Percentiles rank a stretch among this genome's conserved stretches.
Conservation (phyloP, 2,797 vertebrate genomes). For the Diplodus puntazzo region DNA sequence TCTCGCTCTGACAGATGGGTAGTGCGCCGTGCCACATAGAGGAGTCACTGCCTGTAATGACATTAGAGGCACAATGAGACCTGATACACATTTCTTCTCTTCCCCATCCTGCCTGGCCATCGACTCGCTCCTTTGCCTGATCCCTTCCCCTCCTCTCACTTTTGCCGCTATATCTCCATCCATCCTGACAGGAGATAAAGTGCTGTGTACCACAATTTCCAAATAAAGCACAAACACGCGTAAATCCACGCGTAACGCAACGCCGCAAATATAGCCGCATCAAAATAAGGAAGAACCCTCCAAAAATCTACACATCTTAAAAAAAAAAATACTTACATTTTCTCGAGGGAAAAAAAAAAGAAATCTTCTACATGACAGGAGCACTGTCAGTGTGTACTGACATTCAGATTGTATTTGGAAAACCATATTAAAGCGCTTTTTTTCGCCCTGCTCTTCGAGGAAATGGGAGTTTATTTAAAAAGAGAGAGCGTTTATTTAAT, state of each 20-base stretch:
- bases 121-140: conserved; percentile 65
- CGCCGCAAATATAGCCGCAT: conserved; percentile 8
- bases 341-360: conserved; percentile 16
- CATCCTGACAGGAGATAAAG: conserved; percentile 70
- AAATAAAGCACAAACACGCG: conserved; percentile 60
- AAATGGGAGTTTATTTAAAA: conserved; percentile 87
- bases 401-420: conserved; percentile 69
- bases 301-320: conserved; percentile 32
- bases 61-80: conserved; percentile 86
- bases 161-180: conserved; percentile 62
- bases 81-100: conserved; percentile 74
- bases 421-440: conserved; percentile 69
- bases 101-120: conserved; percentile 72
- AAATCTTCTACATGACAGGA: conserved; percentile 43
- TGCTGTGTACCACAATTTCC: conserved; percentile 53
- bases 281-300: conserved; percentile 50
- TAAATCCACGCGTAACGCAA: conserved; percentile 21
- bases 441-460: conserved; percentile 71
- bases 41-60: conserved; percentile 85
- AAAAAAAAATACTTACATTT: conserved; percentile 30
- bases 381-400: conserved; percentile 49
- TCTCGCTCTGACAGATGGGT: conserved; percentile 83
- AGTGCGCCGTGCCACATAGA: conserved; percentile 78
- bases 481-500: conserved; percentile 85
- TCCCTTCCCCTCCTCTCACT: conserved; percentile 66